phyloP scores from a whole-genome alignment of 2,113 vertebrate genomes.

The Corynorhinus townsendii region DNA sequence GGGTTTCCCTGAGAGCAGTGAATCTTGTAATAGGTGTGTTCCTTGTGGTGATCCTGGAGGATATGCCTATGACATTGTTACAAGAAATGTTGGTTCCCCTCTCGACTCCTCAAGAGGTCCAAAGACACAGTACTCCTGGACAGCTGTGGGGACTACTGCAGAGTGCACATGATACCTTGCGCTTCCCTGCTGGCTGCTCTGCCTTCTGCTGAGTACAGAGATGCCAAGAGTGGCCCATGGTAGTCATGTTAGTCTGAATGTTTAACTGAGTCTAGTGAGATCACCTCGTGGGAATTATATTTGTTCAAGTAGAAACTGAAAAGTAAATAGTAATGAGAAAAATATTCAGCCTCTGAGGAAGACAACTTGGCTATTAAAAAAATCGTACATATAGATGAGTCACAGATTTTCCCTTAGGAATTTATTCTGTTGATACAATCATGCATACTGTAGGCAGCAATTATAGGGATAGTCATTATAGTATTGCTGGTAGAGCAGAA shows the following conservation, averaged over 20 bases:
- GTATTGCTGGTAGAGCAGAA: background rate
- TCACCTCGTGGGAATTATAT: background rate
- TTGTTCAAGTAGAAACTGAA: background rate
- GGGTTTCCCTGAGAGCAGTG: background rate
- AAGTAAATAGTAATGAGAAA: background rate
- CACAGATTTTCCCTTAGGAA: background rate
- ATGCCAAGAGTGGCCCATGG: background rate
- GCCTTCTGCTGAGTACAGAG: background rate
- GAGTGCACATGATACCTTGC: accelerated
- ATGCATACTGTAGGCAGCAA: background rate
- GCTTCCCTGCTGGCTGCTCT: background rate
- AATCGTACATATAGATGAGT: background rate
- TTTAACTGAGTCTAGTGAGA: background rate
- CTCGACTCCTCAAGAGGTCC: background rate
- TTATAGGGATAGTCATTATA: background rate
- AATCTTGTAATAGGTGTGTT: background rate
- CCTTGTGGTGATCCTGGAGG: background rate
- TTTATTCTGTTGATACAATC: background rate
- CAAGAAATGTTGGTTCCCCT: background rate
- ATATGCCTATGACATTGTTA: background rate
- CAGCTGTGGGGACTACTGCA: background rate
- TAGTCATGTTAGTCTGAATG: background rate
- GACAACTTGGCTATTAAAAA: background rate
- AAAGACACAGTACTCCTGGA: background rate
- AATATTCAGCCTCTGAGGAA: background rate